phyloP scores from a whole-genome alignment of 2,888 invertebrate genomes.

The Drepanosiphum platanoidis region DNA sequence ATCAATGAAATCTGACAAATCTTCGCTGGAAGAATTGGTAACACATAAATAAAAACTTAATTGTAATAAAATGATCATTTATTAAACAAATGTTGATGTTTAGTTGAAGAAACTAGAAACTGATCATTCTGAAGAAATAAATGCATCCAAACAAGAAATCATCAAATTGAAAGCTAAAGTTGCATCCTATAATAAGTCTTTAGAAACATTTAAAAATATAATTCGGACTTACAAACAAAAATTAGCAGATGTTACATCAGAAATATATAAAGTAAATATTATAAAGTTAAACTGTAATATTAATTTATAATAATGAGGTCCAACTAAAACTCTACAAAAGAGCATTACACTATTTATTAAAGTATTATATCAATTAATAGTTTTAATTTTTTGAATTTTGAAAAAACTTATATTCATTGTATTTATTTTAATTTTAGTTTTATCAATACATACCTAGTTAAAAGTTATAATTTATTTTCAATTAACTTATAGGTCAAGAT shows the following conservation, averaged over 20 bases:
- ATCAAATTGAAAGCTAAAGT: conserved; percentile 46
- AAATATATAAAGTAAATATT: conserved; percentile 52
- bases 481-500: conserved; percentile 37
- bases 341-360: no score
- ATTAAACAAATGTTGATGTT: background rate
- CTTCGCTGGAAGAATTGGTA: conserved; percentile 59
- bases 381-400: no score
- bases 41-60: no score
- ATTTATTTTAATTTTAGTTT: conserved; percentile 1
- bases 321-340: no score
- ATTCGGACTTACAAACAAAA: conserved; percentile 40
- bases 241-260: conserved; percentile 37
- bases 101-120: conserved; percentile 55
- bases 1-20: conserved; percentile 58
- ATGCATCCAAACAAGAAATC: conserved; percentile 51
- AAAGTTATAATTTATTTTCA: background rate
- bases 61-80: background rate
- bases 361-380: no score
- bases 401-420: no score
- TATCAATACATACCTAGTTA: no score
- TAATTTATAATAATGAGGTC: no score
- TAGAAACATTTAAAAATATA: conserved; percentile 59
- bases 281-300: background rate
- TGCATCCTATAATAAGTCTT: conserved; percentile 15
- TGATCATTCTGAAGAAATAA: conserved; percentile 57